Percentiles rank a stretch among this genome's conserved stretches.
Conservation (phyloP, 2,113 vertebrate species). For the Synchiropus splendidus region DNA sequence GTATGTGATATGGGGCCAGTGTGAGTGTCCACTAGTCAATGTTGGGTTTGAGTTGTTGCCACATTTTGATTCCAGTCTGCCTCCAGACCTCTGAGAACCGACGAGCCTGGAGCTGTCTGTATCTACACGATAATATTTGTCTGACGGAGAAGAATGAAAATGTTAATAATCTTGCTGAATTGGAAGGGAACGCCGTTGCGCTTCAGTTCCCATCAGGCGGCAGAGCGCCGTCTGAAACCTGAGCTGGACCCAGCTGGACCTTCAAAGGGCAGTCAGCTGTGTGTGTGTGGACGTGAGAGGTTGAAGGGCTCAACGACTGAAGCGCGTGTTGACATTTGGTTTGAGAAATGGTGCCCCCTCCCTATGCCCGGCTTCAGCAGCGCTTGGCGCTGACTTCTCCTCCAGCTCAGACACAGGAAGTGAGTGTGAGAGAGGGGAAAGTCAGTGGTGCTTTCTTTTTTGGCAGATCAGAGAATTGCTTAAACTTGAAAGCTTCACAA, state of each 20-base stretch:
- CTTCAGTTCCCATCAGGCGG: conserved; percentile 40
- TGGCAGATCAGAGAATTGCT: conserved; percentile 24
- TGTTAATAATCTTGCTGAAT: conserved; percentile 38
- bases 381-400: conserved; percentile 23
- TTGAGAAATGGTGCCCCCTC: conserved; percentile 25
- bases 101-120: not conserved
- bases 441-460: conserved; percentile 43
- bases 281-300: conserved; percentile 8
- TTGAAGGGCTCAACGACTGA: conserved; percentile 28
- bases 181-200: conserved; percentile 13
- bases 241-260: conserved; percentile 46
- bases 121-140: conserved; percentile 25
- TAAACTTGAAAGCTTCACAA: conserved; percentile 34
- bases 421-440: conserved; percentile 2
- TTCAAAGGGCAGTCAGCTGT: conserved; percentile 44
- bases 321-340: conserved; percentile 48
- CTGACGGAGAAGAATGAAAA: conserved; percentile 29
- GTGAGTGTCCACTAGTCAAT: too few relatives aligned
- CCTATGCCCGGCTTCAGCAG: conserved; percentile 6
- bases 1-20: too few relatives aligned
- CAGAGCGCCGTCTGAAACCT: conserved; percentile 22
- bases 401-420: conserved; percentile 8
- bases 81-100: conserved; percentile 4
- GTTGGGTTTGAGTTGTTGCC: too few relatives aligned
- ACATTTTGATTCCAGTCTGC: conserved; percentile 13